Conservation (phyloP, 64 coral and sea anemone genomes). For the Porites lutea region DNA sequence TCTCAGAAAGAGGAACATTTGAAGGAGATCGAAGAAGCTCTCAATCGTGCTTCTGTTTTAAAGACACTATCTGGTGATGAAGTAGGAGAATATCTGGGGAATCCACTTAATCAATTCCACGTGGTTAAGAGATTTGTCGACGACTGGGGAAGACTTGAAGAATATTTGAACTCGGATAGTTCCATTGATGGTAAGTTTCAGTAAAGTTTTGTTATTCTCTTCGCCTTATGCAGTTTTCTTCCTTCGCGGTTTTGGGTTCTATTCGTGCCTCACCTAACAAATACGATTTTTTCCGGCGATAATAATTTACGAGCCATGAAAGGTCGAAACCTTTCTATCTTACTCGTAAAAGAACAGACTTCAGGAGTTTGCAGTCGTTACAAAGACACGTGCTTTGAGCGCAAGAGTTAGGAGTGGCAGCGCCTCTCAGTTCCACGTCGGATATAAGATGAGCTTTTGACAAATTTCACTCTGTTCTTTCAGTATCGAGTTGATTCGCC, state of each 20-base stretch:
- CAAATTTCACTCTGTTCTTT: too few species aligned
- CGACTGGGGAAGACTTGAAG: constrained; percentile 39
- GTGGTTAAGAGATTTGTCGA: constrained; percentile 57
- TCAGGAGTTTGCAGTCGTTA: too few species aligned
- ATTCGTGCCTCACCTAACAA: too few species aligned
- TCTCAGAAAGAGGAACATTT: constrained; percentile 38
- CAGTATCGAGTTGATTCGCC: too few species aligned
- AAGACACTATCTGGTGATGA: constrained; percentile 25
- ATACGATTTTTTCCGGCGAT: too few species aligned
- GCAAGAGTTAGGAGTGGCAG: too few species aligned
- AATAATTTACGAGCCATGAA: too few species aligned
- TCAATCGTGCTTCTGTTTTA: constrained; percentile 20
- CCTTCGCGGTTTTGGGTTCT: neutral
- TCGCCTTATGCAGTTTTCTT: neutral
- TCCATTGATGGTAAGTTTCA: constrained; percentile 30
- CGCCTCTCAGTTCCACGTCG: too few species aligned
- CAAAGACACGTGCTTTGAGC: too few species aligned
- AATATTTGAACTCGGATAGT: constrained; percentile 39
- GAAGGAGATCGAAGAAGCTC: constrained; percentile 10
- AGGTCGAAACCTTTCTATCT: too few species aligned
- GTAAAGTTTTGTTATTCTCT: neutral
- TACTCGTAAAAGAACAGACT: too few species aligned
- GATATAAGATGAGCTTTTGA: too few species aligned
- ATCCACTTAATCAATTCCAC: constrained; percentile 58
- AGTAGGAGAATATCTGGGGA: constrained; percentile 58